phyloP scores from a whole-genome alignment of 2,797 vertebrate species.

The Pampus argenteus region DNA sequence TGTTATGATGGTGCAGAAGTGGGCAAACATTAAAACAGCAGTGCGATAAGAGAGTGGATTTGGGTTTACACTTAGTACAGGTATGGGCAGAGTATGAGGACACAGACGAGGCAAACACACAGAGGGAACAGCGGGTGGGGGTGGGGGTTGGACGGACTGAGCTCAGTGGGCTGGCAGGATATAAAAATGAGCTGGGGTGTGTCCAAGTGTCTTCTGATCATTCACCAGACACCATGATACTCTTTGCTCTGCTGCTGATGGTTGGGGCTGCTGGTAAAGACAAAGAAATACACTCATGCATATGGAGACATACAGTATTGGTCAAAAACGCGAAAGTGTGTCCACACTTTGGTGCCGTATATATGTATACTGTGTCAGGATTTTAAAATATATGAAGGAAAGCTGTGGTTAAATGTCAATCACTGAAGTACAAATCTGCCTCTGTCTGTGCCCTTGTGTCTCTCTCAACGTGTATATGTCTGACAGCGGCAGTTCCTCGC shows the following conservation, averaged over 20 bases:
- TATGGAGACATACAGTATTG: neutral
- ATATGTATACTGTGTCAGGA: no score
- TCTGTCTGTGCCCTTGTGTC: neutral
- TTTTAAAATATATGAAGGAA: no score
- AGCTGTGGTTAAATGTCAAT: neutral
- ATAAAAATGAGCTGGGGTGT: constrained; percentile 69
- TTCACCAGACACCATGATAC: constrained; percentile 70
- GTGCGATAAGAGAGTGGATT: constrained; percentile 43
- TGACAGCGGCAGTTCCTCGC: constrained; percentile 71
- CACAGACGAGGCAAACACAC: constrained; percentile 33
- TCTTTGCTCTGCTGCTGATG: constrained; percentile 77
- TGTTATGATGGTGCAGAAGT: neutral
- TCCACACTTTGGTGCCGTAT: no score
- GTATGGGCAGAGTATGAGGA: constrained; percentile 10
- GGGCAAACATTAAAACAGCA: constrained; percentile 33
- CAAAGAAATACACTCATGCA: constrained; percentile 18
- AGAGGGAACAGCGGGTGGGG: neutral
- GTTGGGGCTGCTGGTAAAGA: constrained; percentile 82
- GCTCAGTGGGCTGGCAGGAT: constrained; percentile 21
- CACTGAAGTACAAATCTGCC: constrained; percentile 1
- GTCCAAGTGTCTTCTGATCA: constrained; percentile 62
- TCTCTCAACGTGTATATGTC: neutral
- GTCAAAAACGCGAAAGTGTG: no score
- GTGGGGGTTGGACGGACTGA: no score
- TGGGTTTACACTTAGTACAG: neutral